Base-by-base conservation (phyloP, 1,140 invertebrate genomes). In the Vanessa atalanta region DNA sequence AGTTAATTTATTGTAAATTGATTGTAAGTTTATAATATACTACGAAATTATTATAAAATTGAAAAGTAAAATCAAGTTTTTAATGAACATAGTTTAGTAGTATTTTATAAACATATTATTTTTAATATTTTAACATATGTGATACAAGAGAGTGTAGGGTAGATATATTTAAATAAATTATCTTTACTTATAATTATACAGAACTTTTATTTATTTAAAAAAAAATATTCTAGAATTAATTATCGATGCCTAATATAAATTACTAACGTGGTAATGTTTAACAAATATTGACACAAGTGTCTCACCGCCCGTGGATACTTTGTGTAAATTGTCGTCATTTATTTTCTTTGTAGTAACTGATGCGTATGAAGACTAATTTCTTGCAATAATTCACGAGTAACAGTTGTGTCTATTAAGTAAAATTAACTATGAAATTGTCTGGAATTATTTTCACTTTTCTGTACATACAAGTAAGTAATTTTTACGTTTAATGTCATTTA, bases 401-500 rank as follows among this genome's bases (percentile, higher is more conserved):
- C 57, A n/a, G 71, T 72, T 64, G 72, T 67, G 55, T 50, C 16
- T 64, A 47, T 43, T n/a, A 43, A 5, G 1, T 37, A 1, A 15
- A 61, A 37, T 23, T 57, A 57, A 57, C 47, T 68, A 75, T 75
- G 73, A 75, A 61, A n/a, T 63, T 31, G 73, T 12, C 43, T 69
- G 50, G 71, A 47, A 53, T 68, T 60, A 65, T 87, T 72, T 70
- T 84, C 26, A 73, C 48, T 14, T 47, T 80, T 63, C 55, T 83
- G 43, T 53, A 78, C 15, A 12, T 78, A 47, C 78, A 82, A 63
- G 83, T 86, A 76, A 81, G 79, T 78, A 20, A 13, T 26, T 60
- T 67, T 31, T 43, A 60, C 60, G 1, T 9, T 9, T 43, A 43
- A 43, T 43, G 1, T 43, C 7, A 43, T 43, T 43, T 43, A 43